phyloP scores from a whole-genome alignment of 2,113 vertebrate species.

The Micronisus gabar region DNA sequence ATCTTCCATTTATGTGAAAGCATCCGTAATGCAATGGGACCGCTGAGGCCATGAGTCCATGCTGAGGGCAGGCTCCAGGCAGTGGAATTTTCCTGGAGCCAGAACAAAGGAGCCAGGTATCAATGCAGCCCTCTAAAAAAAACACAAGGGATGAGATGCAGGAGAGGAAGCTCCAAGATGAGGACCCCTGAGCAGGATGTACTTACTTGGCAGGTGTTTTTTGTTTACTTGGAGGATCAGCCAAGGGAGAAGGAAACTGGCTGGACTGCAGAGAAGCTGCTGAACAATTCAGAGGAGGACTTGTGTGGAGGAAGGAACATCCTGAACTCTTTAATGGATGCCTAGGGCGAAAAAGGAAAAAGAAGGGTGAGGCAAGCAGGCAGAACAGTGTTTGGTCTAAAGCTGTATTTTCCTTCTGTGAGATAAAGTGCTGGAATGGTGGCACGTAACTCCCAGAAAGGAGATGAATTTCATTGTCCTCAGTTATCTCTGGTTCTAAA shows the following conservation, averaged over 20 bases:
- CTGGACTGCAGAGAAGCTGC: neutral
- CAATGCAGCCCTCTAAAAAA: neutral
- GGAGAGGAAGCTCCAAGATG: neutral
- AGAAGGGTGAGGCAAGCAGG: neutral
- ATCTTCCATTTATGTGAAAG: constrained; percentile 6
- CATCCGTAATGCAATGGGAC: neutral
- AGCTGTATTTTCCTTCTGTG: neutral
- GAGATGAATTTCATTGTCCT: neutral
- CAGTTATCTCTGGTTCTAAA: neutral
- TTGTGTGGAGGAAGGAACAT: neutral
- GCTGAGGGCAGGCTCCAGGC: neutral
- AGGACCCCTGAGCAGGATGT: neutral
- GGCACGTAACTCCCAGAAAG: neutral
- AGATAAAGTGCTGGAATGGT: neutral
- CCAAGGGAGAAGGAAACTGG: neutral
- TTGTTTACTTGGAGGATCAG: neutral
- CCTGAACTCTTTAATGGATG: neutral
- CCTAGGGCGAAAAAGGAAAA: neutral
- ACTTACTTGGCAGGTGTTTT: neutral
- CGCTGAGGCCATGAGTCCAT: neutral
- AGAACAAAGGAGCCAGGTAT: constrained; percentile 9
- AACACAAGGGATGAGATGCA: neutral
- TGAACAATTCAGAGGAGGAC: neutral
- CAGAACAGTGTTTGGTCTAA: neutral
- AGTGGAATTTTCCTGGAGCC: neutral